Percentiles rank a stretch among this genome's conserved stretches.
Conservation (phyloP, 2,113 vertebrate species). For the Glaucomys volans region DNA sequence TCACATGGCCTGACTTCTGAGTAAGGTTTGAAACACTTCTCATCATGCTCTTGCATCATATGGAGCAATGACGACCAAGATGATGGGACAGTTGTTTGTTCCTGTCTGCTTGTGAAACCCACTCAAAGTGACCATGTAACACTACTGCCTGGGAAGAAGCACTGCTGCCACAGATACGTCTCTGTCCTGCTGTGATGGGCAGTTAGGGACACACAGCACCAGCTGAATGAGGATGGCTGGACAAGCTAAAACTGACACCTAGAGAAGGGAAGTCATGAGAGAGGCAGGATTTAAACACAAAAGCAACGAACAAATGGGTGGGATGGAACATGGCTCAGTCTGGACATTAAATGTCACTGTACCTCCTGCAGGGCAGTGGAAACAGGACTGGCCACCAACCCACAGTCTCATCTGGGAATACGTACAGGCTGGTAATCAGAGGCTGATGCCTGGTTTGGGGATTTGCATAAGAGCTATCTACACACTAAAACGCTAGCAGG, state of each 20-base stretch:
- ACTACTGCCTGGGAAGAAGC: neutral
- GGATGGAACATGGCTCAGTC: neutral
- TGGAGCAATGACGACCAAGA: neutral
- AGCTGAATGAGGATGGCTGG: neutral
- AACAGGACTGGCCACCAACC: neutral
- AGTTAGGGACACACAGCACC: neutral
- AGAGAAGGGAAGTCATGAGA: neutral
- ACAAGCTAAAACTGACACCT: neutral
- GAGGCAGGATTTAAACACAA: neutral
- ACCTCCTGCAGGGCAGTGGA: neutral
- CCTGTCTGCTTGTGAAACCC: neutral
- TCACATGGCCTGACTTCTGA: neutral
- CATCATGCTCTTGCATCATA: neutral
- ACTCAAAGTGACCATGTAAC: neutral
- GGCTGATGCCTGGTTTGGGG: too few species aligned
- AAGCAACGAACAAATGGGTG: neutral
- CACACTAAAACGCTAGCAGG: neutral
- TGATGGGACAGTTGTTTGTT: neutral
- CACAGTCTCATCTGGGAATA: neutral
- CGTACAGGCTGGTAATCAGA: neutral
- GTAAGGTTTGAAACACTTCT: neutral
- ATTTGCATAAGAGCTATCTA: neutral
- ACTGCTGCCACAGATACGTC: neutral
- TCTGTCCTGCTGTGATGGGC: neutral
- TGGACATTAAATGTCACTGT: neutral